These are phyloP conservation scores for Agrilus cyanescens DNA, from an alignment of 2,888 invertebrate species.

Conservation along the genomic window DNA sequence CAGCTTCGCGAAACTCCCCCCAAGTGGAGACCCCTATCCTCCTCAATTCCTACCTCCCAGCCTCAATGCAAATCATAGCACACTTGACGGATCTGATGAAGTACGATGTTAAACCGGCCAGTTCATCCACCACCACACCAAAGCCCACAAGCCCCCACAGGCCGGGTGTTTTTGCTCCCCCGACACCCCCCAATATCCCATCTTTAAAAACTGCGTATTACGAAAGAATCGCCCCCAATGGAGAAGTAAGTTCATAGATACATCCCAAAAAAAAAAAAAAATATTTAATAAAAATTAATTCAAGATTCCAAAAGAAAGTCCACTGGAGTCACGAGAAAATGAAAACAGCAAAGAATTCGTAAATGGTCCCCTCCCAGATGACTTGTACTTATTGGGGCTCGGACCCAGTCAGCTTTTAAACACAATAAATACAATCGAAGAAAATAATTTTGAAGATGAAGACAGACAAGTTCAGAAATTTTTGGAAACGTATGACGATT, in stretches of 20 bases:
- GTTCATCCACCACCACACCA: conserved; percentile 22
- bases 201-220: conserved; percentile 9
- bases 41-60: conserved; percentile 52
- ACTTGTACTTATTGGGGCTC: conserved; percentile 26
- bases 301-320: conserved; percentile 3
- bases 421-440: conserved; percentile 25
- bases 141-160: conserved; percentile 30
- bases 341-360: neutral
- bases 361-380: conserved; percentile 12
- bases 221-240: conserved; percentile 7
- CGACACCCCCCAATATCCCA: conserved; percentile 33
- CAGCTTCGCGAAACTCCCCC: conserved; percentile 22
- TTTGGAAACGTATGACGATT: conserved; percentile 28
- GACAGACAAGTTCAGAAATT: conserved; percentile 25
- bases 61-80: conserved; percentile 54
- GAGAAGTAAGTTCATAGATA: conserved; percentile 5
- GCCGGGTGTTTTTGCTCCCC: conserved; percentile 45
- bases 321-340: neutral
- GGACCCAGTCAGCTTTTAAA: conserved; percentile 30
- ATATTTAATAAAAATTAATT: too few relatives aligned
- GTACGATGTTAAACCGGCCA: conserved; percentile 35
- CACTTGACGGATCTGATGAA: conserved; percentile 51
- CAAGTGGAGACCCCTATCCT: conserved; percentile 38
- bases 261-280: conserved; percentile 13
- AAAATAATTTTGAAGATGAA: conserved; percentile 20